Evolutionary conservation across 2,888 invertebrate genomes (phyloP).

Genomic region (Lacanobia oleracea): DNA sequence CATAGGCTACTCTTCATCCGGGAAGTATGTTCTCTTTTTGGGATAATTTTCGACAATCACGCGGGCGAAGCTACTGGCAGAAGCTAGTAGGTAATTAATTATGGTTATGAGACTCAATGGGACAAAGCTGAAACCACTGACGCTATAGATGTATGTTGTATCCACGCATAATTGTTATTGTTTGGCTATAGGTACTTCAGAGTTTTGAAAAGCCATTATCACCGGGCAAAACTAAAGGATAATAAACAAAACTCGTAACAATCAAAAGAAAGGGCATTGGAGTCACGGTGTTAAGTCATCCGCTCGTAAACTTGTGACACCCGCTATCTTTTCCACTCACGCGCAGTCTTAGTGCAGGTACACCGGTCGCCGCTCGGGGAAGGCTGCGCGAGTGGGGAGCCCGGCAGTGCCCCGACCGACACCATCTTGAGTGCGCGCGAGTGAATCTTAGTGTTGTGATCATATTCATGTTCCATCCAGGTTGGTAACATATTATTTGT

Average conservation of each 20-base stretch:
- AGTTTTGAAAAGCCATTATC: constrained; percentile 5
- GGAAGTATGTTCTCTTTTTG: no score
- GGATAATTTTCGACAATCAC: no score
- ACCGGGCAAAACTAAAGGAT: background rate
- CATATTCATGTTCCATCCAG: constrained; percentile 64
- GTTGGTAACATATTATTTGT: constrained; percentile 58
- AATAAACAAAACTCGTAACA: constrained; percentile 12
- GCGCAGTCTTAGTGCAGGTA: constrained; percentile 48
- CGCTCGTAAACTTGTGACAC: constrained; percentile 42
- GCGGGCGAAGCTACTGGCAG: no score
- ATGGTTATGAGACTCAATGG: background rate
- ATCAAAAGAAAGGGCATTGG: constrained; percentile 15
- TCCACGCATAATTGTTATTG: background rate
- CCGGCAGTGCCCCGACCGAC: constrained; percentile 61
- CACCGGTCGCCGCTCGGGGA: constrained; percentile 43
- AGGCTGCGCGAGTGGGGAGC: constrained; percentile 42
- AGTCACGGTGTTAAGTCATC: constrained; percentile 27
- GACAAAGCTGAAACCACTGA: background rate
- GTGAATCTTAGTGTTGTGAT: constrained; percentile 59
- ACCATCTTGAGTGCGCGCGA: constrained; percentile 63
- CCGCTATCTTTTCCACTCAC: constrained; percentile 58
- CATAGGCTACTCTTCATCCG: no score
- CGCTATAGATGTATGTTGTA: background rate
- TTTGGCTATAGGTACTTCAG: background rate
- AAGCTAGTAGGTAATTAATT: background rate